A percentile compares a stretch with the other conserved stretches of the same genome.
phyloP scores from a whole-genome alignment of 2,888 invertebrate genomes.

The Rhagonycha fulva region DNA sequence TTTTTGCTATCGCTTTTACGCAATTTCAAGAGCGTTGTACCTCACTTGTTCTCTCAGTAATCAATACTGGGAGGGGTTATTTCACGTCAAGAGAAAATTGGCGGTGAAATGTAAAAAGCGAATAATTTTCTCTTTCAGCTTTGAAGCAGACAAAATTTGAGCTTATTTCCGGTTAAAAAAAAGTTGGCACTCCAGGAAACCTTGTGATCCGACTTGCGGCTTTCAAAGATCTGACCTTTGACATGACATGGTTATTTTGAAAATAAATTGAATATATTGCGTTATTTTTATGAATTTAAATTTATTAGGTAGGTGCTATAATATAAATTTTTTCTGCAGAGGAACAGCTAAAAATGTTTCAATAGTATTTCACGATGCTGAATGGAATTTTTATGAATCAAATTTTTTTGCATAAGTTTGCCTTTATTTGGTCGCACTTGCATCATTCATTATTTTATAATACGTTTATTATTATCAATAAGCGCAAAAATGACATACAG shows the following conservation, averaged over 20 bases:
- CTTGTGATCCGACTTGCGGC: neutral
- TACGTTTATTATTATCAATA: no score
- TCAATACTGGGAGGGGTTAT: slow-evolving; percentile 20
- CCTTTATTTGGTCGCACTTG: no score
- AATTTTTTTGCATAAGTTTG: no score
- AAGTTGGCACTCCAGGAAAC: neutral
- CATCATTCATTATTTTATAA: no score
- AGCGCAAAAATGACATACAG: no score
- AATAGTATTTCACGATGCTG: no score
- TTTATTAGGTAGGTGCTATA: no score
- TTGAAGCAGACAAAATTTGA: neutral
- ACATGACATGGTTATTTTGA: neutral
- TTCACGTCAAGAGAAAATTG: neutral
- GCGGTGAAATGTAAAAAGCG: neutral
- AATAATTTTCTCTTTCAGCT: neutral
- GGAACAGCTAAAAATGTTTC: no score
- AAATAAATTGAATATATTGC: no score
- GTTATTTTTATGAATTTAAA: no score
- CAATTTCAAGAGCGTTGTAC: slow-evolving; percentile 8
- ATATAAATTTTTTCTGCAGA: no score
- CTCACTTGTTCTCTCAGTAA: slow-evolving; percentile 10
- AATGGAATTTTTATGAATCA: no score
- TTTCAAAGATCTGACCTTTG: neutral
- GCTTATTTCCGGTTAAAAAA: neutral
- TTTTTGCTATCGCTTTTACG: slow-evolving; percentile 18